A percentile compares a stretch with the other conserved stretches of the same genome.
These are phyloP conservation scores for Garrulus glandarius DNA, from an alignment of 2,797 vertebrate genomes.

Conservation along the genomic window DNA sequence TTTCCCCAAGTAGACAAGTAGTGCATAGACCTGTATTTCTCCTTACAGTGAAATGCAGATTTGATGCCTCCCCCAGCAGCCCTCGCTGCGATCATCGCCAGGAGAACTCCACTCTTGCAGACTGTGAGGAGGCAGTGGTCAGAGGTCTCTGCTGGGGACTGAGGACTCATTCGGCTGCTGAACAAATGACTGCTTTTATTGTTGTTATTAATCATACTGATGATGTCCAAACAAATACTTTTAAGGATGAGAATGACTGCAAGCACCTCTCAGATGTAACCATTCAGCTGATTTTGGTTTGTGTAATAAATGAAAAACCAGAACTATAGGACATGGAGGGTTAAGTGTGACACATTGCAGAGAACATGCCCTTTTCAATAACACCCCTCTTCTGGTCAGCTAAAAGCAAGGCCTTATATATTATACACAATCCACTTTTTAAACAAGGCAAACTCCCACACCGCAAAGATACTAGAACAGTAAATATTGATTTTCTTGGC, in stretches of 20 bases:
- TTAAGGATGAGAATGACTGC: not conserved
- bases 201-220: not conserved
- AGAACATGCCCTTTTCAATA: slow-evolving; percentile 17
- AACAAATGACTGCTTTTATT: not conserved
- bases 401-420: slow-evolving; percentile 52
- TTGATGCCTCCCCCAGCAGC: not conserved
- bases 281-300: not conserved
- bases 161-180: not conserved
- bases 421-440: slow-evolving; percentile 57
- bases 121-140: accelerated
- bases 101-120: not conserved
- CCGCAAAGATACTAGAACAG: slow-evolving; percentile 78
- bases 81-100: not conserved
- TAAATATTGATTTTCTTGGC: slow-evolving; percentile 84
- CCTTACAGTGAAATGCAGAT: accelerated
- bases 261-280: not conserved
- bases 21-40: not conserved
- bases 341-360: slow-evolving; percentile 5
- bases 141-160: accelerated
- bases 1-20: not conserved
- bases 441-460: slow-evolving; percentile 71
- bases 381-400: slow-evolving; percentile 38
- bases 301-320: not conserved
- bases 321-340: not conserved
- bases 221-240: not conserved